phyloP scores from a whole-genome alignment of 2,113 vertebrate species.

The Hippocampus barbouri region DNA sequence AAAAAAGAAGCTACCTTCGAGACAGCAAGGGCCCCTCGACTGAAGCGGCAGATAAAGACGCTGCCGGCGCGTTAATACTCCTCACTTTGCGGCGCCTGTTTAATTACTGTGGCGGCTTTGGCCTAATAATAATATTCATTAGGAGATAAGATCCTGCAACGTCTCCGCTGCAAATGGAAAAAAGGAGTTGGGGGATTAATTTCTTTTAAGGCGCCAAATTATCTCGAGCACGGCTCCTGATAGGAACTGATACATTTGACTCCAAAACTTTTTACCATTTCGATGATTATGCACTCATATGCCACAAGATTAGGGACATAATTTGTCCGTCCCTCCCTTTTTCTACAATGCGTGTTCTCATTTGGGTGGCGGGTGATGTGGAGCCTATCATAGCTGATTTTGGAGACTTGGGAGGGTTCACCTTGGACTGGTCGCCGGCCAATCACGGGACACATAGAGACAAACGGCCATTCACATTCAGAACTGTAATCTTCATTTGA shows the following conservation, averaged over 20 bases:
- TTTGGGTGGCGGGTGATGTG: too few relatives aligned
- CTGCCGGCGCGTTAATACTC: slow-evolving; percentile 53
- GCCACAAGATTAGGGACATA: neutral
- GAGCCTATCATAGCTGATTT: too few relatives aligned
- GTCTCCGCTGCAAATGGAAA: slow-evolving; percentile 24
- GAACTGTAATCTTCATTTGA: too few relatives aligned
- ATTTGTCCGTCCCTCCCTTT: neutral
- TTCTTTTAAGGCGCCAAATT: slow-evolving; percentile 41
- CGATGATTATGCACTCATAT: neutral
- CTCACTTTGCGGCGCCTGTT: slow-evolving; percentile 61
- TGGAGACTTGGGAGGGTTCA: too few relatives aligned
- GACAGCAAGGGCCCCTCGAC: slow-evolving; percentile 32
- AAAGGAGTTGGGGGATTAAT: slow-evolving; percentile 30
- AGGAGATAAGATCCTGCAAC: slow-evolving; percentile 56
- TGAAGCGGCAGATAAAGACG: slow-evolving; percentile 46
- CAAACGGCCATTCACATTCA: too few relatives aligned
- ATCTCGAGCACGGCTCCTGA: slow-evolving; percentile 37
- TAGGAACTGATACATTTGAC: slow-evolving; percentile 31
- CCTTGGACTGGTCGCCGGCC: too few relatives aligned
- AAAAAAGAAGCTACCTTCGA: slow-evolving; percentile 62
- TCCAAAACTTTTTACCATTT: slow-evolving; percentile 20
- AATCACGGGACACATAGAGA: too few relatives aligned
- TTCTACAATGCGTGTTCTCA: neutral
- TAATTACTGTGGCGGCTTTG: slow-evolving; percentile 56
- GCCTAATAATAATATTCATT: slow-evolving; percentile 66